Evolutionary conservation across 2,113 vertebrate species (phyloP), one percentile per base, ranked within the genome.

Genomic region (Plotosus lineatus): DNA sequence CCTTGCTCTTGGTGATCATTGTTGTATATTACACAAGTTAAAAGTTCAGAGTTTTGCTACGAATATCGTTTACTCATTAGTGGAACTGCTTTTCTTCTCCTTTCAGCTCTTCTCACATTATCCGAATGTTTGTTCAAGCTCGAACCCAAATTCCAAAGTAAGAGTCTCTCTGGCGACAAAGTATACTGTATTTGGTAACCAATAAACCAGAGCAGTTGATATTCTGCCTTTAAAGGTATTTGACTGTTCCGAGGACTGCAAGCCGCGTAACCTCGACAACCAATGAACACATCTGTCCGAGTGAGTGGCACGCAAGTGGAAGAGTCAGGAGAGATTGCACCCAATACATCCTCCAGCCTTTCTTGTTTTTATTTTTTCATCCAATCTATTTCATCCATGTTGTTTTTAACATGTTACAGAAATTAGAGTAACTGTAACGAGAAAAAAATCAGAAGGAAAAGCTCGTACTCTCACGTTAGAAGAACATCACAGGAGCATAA

Each of bases 1-100:
- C 78, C 76, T 77, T 78, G 86, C 78, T 71, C 76, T 66, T 85
- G 69, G 87, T 86, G 79, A 82, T 90, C 77, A 71, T 87, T 88
- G 23, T 66, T 44, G 48, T 36, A 60, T 50, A 68, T 56, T 53
- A 38, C 38, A 50, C 17, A 1, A 48, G 60, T 38, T 58, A 51
- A 51, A 21, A 28, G 28, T 44, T 74, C 33, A 78, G 44, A 55
- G 63, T 23, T 74, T 55, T 48, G 75, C 56, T 72, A 65, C 56
- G 53, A 46, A 26, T 63, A 31, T 36, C 40, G 71, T 75, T 65
- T 46, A 4, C 26, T 68, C 33, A 73, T 53, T 55, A 63, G 75
- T 28, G 42, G n/a, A 33, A 75, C 28, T 19, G 42, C 40, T 63
- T n/a, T 75, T 60, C 36, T 65, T 56, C 28, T 31, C 58, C 42